phyloP scores from a whole-genome alignment of 2,797 vertebrate genomes.

The Prunella strophiata region DNA sequence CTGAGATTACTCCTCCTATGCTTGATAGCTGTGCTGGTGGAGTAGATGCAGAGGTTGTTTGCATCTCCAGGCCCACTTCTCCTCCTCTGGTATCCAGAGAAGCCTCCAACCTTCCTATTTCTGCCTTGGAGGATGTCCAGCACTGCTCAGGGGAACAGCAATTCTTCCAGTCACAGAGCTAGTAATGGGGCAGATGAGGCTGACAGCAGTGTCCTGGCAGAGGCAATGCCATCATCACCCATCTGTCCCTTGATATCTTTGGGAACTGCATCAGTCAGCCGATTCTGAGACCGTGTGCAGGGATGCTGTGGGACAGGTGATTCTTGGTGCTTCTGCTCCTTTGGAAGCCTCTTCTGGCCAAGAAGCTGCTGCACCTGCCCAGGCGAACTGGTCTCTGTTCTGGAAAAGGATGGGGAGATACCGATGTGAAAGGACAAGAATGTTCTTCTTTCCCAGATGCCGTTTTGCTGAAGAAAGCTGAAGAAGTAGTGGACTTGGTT shows the following conservation, averaged over 20 bases:
- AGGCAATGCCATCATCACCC: not conserved
- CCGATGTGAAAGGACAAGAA: not conserved
- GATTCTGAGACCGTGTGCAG: not conserved
- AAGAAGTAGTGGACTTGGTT: constrained; percentile 63
- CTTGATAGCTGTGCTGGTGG: not conserved
- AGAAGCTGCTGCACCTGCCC: constrained; percentile 52
- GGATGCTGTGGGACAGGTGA: not conserved
- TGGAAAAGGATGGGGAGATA: not conserved
- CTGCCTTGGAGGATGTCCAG: not conserved
- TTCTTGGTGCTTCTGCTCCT: not conserved
- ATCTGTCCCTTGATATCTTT: not conserved
- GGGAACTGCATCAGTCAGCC: not conserved
- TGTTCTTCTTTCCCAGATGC: not conserved
- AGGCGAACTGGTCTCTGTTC: constrained; percentile 38
- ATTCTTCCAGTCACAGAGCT: not conserved
- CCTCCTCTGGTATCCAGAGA: constrained; percentile 5
- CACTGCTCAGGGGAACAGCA: not conserved
- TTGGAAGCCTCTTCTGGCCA: not conserved
- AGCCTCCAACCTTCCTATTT: not conserved
- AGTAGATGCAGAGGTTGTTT: not conserved
- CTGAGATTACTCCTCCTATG: constrained; percentile 1
- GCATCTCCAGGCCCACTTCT: not conserved
- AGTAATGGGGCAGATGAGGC: not conserved
- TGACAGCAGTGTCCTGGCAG: not conserved
- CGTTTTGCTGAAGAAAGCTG: constrained; percentile 66